These are phyloP conservation scores for Helicoverpa armigera DNA, from an alignment of 1,140 invertebrate genomes.

Conservation along the genomic window DNA sequence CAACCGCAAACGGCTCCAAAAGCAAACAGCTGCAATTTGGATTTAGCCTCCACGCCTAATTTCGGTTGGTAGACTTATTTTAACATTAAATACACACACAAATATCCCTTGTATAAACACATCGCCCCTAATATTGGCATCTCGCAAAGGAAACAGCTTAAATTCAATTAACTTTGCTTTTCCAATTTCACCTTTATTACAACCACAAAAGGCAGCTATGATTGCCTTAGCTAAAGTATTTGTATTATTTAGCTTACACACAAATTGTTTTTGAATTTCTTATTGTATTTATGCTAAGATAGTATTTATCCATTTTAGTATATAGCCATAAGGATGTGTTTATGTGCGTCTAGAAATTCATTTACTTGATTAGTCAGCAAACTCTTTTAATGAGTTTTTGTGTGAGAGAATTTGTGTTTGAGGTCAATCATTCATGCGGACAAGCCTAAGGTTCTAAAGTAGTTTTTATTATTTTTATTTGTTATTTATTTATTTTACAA, in stretches of 20 bases:
- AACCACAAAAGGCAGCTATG: slow-evolving; percentile 37
- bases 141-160: slow-evolving; percentile 71
- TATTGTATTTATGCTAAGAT: slow-evolving; percentile 47
- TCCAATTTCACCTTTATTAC: slow-evolving; percentile 53
- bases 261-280: slow-evolving; percentile 61
- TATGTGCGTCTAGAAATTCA: slow-evolving; percentile 10
- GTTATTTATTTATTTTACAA: too few relatives aligned
- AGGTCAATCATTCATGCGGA: too few relatives aligned
- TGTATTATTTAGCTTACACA: slow-evolving; percentile 59
- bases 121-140: slow-evolving; percentile 78
- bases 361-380: slow-evolving; percentile 26
- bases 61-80: slow-evolving; percentile 84
- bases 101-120: slow-evolving; percentile 84
- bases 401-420: too few relatives aligned
- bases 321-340: slow-evolving; percentile 11
- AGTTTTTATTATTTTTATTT: too few relatives aligned
- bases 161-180: slow-evolving; percentile 45
- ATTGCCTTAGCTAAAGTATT: slow-evolving; percentile 53
- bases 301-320: slow-evolving; percentile 40
- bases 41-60: slow-evolving; percentile 84
- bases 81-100: slow-evolving; percentile 86
- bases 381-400: not conserved
- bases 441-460: too few relatives aligned
- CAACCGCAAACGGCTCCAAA: slow-evolving; percentile 53
- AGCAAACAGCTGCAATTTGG: slow-evolving; percentile 84